phyloP scores from a whole-genome alignment of 92 coral and sea anemone genomes.

The Palythoa grandis region DNA sequence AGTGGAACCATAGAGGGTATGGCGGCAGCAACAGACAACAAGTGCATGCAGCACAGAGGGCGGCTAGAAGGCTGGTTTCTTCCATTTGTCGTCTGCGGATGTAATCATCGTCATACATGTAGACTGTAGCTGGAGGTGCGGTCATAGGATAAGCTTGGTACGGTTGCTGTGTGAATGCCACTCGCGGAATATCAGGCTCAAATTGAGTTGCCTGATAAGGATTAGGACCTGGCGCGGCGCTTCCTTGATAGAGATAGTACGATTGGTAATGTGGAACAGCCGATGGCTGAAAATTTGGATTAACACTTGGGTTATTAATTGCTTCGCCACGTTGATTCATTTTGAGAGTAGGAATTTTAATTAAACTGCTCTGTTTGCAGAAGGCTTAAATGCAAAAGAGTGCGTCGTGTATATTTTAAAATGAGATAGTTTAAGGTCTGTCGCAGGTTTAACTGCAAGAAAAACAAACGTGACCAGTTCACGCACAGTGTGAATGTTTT shows the following conservation, averaged over 20 bases:
- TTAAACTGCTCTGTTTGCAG: background rate
- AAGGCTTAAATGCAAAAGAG: background rate
- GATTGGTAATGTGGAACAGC: constrained; percentile 25
- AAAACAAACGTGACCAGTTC: background rate
- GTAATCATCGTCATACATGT: constrained; percentile 25
- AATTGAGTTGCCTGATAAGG: constrained; percentile 19
- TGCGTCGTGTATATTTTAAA: too few species aligned
- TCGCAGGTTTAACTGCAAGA: background rate
- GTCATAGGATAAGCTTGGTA: constrained; percentile 41
- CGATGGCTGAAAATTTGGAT: constrained; percentile 4
- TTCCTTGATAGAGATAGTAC: constrained; percentile 29
- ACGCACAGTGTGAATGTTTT: background rate
- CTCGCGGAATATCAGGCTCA: constrained; percentile 11
- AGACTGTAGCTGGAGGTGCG: constrained; percentile 26
- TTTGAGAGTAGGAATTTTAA: constrained; percentile 1
- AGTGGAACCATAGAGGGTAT: constrained; percentile 37
- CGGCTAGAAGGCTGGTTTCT: constrained; percentile 10
- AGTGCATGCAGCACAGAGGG: constrained; percentile 30
- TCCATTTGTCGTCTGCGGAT: constrained; percentile 24
- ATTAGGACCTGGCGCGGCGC: constrained; percentile 6
- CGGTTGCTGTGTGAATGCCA: constrained; percentile 33
- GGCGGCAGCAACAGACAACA: constrained; percentile 23
- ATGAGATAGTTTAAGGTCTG: background rate
- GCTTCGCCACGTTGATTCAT: constrained; percentile 11
- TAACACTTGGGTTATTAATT: background rate